Base-by-base conservation (phyloP, 2,113 vertebrate genomes). In the Clarias macrocephalus region DNA sequence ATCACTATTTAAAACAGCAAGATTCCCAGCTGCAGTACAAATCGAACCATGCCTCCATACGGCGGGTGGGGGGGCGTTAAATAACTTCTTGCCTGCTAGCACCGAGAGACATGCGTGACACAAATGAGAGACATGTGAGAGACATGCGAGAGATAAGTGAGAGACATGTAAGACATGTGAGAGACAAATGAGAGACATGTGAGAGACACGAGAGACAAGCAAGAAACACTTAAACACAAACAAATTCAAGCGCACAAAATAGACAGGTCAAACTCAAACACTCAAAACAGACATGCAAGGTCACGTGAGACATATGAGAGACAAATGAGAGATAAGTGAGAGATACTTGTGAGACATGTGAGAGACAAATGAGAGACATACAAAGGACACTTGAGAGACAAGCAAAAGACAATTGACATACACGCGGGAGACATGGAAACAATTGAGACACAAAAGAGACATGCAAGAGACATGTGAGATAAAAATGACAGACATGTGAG, bases 1-100 rank as follows among this genome's bases (percentile, higher is more conserved):
- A 28, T 86, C 48, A 37, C 63, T 72, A 30, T 77, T 77, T 59
- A 57, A 77, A 79, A 85, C 59, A 63, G 25, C 25, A 5, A 66
- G 52, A 25, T 70, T 57, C 59, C 85, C 25, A 18, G 52, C 28
- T 70, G 66, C 57, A 63, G 33, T 19, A 79, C 28, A 19, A 16
- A 8, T 30, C 25, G 16, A n/a, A 54, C 23, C 21, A 19, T 30
- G 52, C 25, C 4, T 23, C 62, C 72, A 30, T 68, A 65, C 8
- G 42, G 15, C 7, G 42, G 4, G 3, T 25, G 42, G 48, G 48
- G 2, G 62, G 18, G 28, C n/a, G 18, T 63, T 30, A 30, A 33
- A 68, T 9, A 13, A 19, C 48, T 0, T 84, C 82, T 28, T 30
- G 37, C 18, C 52, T 37, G 28, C 15, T 72, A 18, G 76, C 18